A percentile compares a stretch with the other conserved stretches of the same genome.
phyloP scores from a whole-genome alignment of 2,888 invertebrate species.

The Agonopterix arenella region DNA sequence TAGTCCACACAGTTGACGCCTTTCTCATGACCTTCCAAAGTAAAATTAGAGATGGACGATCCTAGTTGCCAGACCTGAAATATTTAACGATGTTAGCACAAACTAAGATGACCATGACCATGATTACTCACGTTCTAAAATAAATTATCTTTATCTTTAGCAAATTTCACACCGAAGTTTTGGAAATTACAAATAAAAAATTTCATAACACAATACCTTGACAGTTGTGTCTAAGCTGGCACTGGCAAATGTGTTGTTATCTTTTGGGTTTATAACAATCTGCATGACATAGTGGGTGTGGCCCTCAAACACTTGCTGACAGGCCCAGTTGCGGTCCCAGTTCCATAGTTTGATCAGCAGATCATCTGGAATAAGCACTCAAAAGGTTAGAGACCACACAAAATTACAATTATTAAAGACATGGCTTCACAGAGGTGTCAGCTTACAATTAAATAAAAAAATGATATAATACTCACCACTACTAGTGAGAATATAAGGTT shows the following conservation, averaged over 20 bases:
- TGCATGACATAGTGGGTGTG: conserved; percentile 99
- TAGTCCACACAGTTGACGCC: conserved; percentile 99
- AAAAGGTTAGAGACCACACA: too few species aligned
- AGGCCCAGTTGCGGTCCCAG: conserved; percentile 99
- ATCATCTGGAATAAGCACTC: conserved; percentile 84
- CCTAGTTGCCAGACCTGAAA: conserved; percentile 96
- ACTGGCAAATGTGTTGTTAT: conserved; percentile 99
- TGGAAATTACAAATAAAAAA: too few species aligned
- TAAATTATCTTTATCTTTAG: too few species aligned
- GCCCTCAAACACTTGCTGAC: conserved; percentile 99
- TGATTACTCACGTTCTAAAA: too few species aligned
- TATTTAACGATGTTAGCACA: too few species aligned
- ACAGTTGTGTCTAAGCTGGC: conserved; percentile 99
- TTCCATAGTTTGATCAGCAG: conserved; percentile 99
- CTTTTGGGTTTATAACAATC: conserved; percentile 99
- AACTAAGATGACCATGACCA: too few species aligned
- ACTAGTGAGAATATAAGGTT: conserved; percentile 96
- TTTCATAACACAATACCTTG: conserved; percentile 73
- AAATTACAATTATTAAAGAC: too few species aligned
- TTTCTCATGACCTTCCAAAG: conserved; percentile 98
- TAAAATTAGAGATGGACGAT: conserved; percentile 97
- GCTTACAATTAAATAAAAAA: too few species aligned
- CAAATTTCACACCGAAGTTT: not conserved
- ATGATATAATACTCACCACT: conserved; percentile 83
- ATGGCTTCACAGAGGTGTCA: too few species aligned